Conservation (phyloP, 2,888 invertebrate genomes). For the Dromius quadrimaculatus region DNA sequence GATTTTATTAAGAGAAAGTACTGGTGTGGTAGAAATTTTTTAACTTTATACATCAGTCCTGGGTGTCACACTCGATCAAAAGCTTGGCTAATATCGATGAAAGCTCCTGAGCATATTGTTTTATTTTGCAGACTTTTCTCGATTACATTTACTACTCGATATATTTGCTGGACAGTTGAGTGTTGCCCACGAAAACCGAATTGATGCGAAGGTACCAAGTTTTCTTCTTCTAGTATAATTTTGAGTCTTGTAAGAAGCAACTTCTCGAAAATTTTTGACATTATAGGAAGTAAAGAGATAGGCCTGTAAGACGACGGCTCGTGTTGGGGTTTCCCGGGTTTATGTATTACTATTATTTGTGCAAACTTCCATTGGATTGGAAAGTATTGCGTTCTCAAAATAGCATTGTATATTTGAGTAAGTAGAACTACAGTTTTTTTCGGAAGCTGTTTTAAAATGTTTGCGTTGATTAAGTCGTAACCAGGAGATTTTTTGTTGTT, state of each 20-base stretch:
- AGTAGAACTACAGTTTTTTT: slow-evolving; percentile 31
- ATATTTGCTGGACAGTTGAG: too few relatives aligned
- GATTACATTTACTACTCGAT: too few relatives aligned
- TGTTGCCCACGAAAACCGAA: too few relatives aligned
- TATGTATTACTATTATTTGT: slow-evolving; percentile 57
- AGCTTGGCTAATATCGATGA: too few relatives aligned
- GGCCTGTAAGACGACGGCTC: slow-evolving; percentile 54
- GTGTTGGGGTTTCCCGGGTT: slow-evolving; percentile 54
- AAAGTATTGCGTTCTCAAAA: slow-evolving; percentile 54
- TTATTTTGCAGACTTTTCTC: too few relatives aligned
- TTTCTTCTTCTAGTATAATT: slow-evolving; percentile 33
- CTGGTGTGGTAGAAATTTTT: too few relatives aligned
- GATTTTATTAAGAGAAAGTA: too few relatives aligned
- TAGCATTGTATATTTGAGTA: slow-evolving; percentile 42
- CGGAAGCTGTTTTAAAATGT: slow-evolving; percentile 53
- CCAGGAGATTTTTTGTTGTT: slow-evolving; percentile 54
- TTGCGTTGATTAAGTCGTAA: slow-evolving; percentile 55
- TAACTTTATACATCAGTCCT: too few relatives aligned
- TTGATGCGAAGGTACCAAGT: slow-evolving; percentile 22
- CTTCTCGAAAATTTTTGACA: slow-evolving; percentile 57
- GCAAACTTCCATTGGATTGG: slow-evolving; percentile 54
- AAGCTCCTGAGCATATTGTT: too few relatives aligned
- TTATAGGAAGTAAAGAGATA: slow-evolving; percentile 56
- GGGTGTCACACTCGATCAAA: too few relatives aligned
- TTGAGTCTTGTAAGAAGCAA: slow-evolving; percentile 53